phyloP scores from a whole-genome alignment of 1,140 invertebrate genomes.

The Sinonovacula constricta region DNA sequence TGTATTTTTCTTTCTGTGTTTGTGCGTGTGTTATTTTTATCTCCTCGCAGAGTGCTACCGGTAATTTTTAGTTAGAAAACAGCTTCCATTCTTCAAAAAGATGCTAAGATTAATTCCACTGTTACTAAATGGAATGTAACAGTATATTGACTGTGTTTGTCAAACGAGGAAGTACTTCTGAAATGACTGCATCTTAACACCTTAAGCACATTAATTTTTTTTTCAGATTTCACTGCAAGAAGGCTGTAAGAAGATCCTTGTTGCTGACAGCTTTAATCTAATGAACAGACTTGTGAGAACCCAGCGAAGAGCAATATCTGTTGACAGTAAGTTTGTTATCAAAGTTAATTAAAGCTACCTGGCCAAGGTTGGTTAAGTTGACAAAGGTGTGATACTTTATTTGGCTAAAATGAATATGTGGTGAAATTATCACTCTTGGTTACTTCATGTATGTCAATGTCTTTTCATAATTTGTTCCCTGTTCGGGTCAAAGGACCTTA shows the following conservation, averaged over 20 bases:
- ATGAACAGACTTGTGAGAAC: constrained; percentile 88
- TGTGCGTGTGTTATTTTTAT: too few relatives aligned
- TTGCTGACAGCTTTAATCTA: constrained; percentile 93
- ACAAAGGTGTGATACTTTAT: not conserved
- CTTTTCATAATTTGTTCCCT: not conserved
- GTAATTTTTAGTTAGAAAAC: too few relatives aligned
- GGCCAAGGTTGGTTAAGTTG: not conserved
- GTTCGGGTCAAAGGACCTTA: not conserved
- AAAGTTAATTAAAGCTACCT: not conserved
- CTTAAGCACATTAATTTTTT: too few relatives aligned
- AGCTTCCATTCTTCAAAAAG: too few relatives aligned
- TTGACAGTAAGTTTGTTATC: constrained; percentile 81
- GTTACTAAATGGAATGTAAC: too few relatives aligned
- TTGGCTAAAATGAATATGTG: not conserved
- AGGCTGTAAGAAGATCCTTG: constrained; percentile 92
- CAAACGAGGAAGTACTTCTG: too few relatives aligned
- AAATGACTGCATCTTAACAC: too few relatives aligned
- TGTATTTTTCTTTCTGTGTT: too few relatives aligned
- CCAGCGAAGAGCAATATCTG: constrained; percentile 87
- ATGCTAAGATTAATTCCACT: too few relatives aligned
- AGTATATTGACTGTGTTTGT: too few relatives aligned
- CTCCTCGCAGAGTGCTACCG: too few relatives aligned
- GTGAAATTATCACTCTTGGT: not conserved
- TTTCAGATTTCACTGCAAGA: constrained; percentile 92
- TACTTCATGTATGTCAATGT: not conserved